A percentile compares a stretch with the other conserved stretches of the same genome.
phyloP scores from a whole-genome alignment of 2,797 vertebrate species.

The Sebastes flavidus region DNA sequence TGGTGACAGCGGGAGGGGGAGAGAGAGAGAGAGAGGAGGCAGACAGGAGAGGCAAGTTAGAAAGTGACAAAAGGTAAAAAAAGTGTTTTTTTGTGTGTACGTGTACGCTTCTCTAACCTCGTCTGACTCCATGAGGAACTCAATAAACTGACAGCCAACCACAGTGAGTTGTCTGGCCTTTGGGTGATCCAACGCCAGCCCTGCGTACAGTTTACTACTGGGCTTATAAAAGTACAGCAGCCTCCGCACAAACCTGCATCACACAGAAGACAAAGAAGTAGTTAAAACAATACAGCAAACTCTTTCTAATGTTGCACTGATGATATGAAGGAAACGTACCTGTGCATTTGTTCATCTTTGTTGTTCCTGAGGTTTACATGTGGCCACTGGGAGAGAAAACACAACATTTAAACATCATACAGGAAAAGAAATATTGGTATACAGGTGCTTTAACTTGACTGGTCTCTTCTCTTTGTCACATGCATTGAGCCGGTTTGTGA shows the following conservation, averaged over 20 bases:
- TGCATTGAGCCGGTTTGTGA: too few species aligned
- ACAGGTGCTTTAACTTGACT: neutral
- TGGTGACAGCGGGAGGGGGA: slow-evolving; percentile 45
- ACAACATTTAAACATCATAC: neutral
- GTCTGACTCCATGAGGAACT: slow-evolving; percentile 97
- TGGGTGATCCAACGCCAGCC: slow-evolving; percentile 90
- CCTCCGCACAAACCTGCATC: slow-evolving; percentile 92
- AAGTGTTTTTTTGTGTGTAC: neutral
- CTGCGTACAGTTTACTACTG: slow-evolving; percentile 95
- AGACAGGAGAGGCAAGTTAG: neutral
- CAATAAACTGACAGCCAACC: slow-evolving; percentile 96
- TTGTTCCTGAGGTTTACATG: slow-evolving; percentile 96
- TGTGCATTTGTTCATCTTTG: slow-evolving; percentile 99
- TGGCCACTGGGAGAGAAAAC: slow-evolving; percentile 88
- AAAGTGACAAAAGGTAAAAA: neutral
- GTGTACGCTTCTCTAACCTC: slow-evolving; percentile 84
- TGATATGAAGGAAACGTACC: slow-evolving; percentile 71
- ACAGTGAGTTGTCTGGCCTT: slow-evolving; percentile 97
- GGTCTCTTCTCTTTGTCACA: fast-evolving
- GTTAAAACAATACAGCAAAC: neutral
- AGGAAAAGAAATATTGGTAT: neutral
- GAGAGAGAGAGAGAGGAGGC: neutral
- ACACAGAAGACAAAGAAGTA: neutral
- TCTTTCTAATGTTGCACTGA: neutral
- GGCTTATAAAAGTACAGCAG: slow-evolving; percentile 98